Evolutionary conservation across 2,797 vertebrate genomes (phyloP), one percentile per base, ranked within the genome.

Genomic region (Vultur gryphus): DNA sequence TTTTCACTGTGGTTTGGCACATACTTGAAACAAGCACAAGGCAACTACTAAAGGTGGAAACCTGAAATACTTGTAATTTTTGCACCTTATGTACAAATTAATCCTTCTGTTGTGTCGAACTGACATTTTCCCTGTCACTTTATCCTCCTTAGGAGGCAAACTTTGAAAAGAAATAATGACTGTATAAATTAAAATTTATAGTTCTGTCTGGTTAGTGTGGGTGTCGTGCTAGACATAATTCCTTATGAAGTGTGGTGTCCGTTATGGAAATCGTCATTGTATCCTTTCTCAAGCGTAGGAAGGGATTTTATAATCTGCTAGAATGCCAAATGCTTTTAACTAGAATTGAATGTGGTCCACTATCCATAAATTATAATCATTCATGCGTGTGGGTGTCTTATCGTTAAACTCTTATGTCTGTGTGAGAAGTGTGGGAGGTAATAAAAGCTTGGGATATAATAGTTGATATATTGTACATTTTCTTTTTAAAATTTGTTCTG

Each of bases 1-100:
- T 87, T 86, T 90, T 87, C 58, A 15, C 39, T 75, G 76, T 46
- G 85, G 75, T 85, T 96, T 96, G 88, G 87, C 92, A 65, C 35
- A 10, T 24, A 24, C 28, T 95, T 89, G 80, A 72, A 91, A 80
- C 25, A 75, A 83, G 43, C 35, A 66, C 57, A 79, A 58, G 65
- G 67, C 83, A 87, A 44, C 48, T 76, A 48, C 80, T 93, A 17
- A 69, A 89, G 93, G 46, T 80, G 88, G 66, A 87, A 94, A 83
- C 71, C 78, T 69, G 78, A 71, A 87, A 59, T 81, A 31, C 49
- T 86, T 89, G 70, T 69, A 84, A 46, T 91, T 76, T 51, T 37
- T 41, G 51, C 75, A 80, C 77, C 84, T 87, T 80, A n/a, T 37
- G 33, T 84, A 76, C 72, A 79, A 84, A 90, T 78, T 73, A 80